Base-by-base conservation (phyloP, 2,113 vertebrate species). In the Bombycilla garrulus region DNA sequence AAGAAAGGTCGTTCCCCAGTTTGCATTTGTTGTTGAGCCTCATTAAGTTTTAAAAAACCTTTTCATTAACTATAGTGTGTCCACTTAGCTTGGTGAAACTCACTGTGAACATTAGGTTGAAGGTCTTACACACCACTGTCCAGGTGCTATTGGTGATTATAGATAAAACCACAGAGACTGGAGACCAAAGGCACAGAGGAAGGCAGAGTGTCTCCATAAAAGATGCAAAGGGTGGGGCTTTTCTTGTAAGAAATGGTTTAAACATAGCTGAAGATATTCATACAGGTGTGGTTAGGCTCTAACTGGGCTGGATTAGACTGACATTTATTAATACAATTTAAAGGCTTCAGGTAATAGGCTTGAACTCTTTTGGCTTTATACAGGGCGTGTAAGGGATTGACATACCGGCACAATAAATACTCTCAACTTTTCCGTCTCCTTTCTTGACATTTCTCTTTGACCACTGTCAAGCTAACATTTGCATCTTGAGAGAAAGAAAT, bases 301-400 rank as follows among this genome's bases (percentile, higher is more conserved):
- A 90, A 78, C 21, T 74, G 42, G 2, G 0, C 64, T 78, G 47
- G 81, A 92, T 94, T 91, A 64, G 44, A 81, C 51, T 78, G 51
- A 90, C 24, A 66, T 81, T 87, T 85, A 91, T 85, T 80, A 90
- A 88, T 70, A 86, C 25, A 83, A 81, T 90, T 81, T 88, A 88
- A 95, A 95, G 60, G 58, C 67, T 80, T 86, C 81, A 86, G 19
- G 73, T 95, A 92, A 85, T 50, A 72, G 71, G 87, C 81, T 91
- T 79, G 66, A 93, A 89, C 42, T 70, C 77, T 89, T 73, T 51
- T 50, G 25, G 47, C 47, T 92, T 94, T 80, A 88, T 19, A 54
- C 17, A 58, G 60, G n/a, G 62, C 4, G 12, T 70, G 31, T 50
- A 72, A 78, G 82, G 83, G 79, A 88, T 11, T 64, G 85, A 88